Base-by-base conservation (phyloP, 1,140 invertebrate genomes). In the Lordiphosa collinella region DNA sequence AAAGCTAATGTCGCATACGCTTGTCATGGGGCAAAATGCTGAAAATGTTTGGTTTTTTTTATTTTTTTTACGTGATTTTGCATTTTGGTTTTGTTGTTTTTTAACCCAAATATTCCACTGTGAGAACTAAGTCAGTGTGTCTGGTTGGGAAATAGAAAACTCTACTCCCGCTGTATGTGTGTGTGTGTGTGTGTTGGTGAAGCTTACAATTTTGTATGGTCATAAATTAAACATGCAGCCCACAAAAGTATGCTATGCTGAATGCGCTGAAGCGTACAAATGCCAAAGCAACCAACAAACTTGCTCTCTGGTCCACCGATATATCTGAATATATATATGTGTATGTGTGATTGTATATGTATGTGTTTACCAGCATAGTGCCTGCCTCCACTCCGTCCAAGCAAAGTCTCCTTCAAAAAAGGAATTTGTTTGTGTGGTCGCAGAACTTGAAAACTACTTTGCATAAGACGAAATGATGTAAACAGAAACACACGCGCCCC, bases 391-490 rank as follows among this genome's bases (percentile, higher is more conserved):
- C n/a, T n/a, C n/a, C n/a, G n/a, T 14, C 8, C 11, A 18, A 18
- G 16, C 16, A 2, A 18, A 18, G 4, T 46, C 31, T 22, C 36
- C 44, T 49, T 37, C 32, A 18, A 35, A 54, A 53, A 16, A n/a
- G 50, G 37, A 52, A 58, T 70, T 76, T 62, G 53, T 66, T 61
- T 69, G 43, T 80, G 76, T 46, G 76, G 75, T 82, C 76, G 76
- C 76, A 76, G 37, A 75, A 82, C 76, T 82, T 80, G 57, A 47
- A 80, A 80, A 80, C 76, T 80, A 80, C 66, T 80, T 80, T 82
- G 71, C 76, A 80, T 76, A 82, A 71, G 71, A 75, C 76, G 75
- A 75, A 66, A 57, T 65, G 46, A 46, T 41, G 52, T 13, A 34
- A 32, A 53, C 25, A 62, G 49, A 52, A 14, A 49, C 47, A 64